Evolutionary conservation across 30 jellyfish, hydroid and myxozoan genomes (phyloP).

Genomic region (Nemopilema nomurai): DNA sequence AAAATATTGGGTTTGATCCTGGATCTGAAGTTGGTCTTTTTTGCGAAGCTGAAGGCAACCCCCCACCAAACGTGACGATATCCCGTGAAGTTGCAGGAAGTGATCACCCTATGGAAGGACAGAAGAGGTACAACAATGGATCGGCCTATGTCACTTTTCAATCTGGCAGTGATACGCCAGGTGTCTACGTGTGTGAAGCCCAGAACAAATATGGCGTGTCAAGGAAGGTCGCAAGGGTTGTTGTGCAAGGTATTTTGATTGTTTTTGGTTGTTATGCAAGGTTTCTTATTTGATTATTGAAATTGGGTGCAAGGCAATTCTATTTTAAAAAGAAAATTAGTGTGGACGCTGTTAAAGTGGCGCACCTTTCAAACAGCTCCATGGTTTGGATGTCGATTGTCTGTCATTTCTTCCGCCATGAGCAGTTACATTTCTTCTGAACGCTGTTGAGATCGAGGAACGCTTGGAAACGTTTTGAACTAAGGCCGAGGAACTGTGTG

Average conservation of each 20-base stretch:
- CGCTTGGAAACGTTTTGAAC: too few relatives aligned
- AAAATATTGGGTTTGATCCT: slow-evolving; percentile 4
- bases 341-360: not conserved
- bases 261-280: not conserved
- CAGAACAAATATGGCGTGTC: slow-evolving; percentile 39
- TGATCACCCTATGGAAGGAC: not conserved
- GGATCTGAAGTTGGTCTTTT: slow-evolving; percentile 13
- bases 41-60: slow-evolving; percentile 71
- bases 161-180: not conserved
- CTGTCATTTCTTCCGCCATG: too few relatives aligned
- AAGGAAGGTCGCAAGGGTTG: not conserved
- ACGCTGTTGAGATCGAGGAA: too few relatives aligned
- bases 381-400: too few relatives aligned
- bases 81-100: not conserved
- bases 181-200: slow-evolving; percentile 43
- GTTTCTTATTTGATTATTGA: not conserved
- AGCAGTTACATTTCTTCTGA: too few relatives aligned
- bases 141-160: slow-evolving; percentile 16
- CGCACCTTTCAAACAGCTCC: too few relatives aligned
- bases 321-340: too few relatives aligned
- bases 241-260: slow-evolving; percentile 1
- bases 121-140: slow-evolving; percentile 47
- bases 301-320: not conserved
- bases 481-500: too few relatives aligned
- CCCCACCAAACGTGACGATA: slow-evolving; percentile 54